Evolutionary conservation across 2,888 invertebrate species (phyloP), one percentile per base, ranked within the genome.

Genomic region (Acronicta alni): DNA sequence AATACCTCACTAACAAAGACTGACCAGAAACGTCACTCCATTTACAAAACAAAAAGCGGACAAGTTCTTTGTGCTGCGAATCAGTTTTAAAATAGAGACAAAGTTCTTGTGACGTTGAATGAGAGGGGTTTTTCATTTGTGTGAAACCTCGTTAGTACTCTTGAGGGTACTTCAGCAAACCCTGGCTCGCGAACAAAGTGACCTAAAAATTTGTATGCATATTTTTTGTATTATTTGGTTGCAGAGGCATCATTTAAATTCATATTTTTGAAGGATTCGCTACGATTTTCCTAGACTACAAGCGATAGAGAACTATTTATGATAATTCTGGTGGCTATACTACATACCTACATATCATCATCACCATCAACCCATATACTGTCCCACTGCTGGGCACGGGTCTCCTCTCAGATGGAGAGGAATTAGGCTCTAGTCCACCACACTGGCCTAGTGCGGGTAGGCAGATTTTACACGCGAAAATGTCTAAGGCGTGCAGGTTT

Each of bases 91-190:
- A 77, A 72, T 77, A 75, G 78, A 77, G 59, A 72, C 69, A 66
- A 72, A 74, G 72, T 71, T 72, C 69, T 75, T 71, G 61, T 68
- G 46, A 45, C 67, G 64, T 39, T 67, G 70, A 46, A 53, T 51
- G 47, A 41, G 65, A 76, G 80, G 64, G 77, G 73, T 67, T 72
- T 75, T 78, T 79, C 82, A 80, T 83, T 80, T 80, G 77, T 77
- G 63, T 70, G 69, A 61, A 48, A 66, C 60, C 72, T 84, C 80
- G 83, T 83, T 83, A 82, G 80, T 73, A 75, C 72, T 57, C 41
- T 68, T 54, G 46, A 82, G 81, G 42, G 67, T 51, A 48, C 74
- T 81, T 61, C 57, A 68, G 54, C 53, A 57, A 68, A 67, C 71
- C 58, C 53, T 45, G 69, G 26, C 63, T 44, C 42, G 51, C 43